phyloP scores from a whole-genome alignment of 2,113 vertebrate genomes.

The Salvator merianae region DNA sequence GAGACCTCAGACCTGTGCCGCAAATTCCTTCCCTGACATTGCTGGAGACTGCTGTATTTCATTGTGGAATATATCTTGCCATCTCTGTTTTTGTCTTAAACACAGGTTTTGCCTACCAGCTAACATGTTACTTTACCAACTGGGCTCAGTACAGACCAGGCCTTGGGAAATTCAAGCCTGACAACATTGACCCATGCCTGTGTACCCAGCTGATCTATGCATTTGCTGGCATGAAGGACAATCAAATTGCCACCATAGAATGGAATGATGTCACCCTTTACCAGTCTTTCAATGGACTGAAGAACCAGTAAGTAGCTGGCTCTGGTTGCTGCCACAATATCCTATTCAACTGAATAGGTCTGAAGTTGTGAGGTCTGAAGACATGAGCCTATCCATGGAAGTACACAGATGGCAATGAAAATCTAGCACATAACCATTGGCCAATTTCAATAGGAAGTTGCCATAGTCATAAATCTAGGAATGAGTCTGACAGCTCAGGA shows the following conservation, averaged over 20 bases:
- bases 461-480: neutral
- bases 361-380: too few relatives aligned
- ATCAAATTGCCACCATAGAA: slow-evolving; percentile 79
- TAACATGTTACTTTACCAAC: slow-evolving; percentile 89
- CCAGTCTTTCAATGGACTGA: slow-evolving; percentile 80
- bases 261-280: slow-evolving; percentile 85
- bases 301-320: slow-evolving; percentile 70
- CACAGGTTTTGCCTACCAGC: slow-evolving; percentile 75
- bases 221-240: slow-evolving; percentile 83
- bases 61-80: neutral
- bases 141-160: slow-evolving; percentile 87
- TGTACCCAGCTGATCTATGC: slow-evolving; percentile 85
- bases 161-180: slow-evolving; percentile 72
- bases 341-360: too few relatives aligned
- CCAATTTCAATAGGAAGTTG: neutral
- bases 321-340: neutral
- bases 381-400: too few relatives aligned
- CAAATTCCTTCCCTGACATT: neutral
- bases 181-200: slow-evolving; percentile 80
- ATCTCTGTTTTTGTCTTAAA: neutral
- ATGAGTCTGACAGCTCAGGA: neutral
- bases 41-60: neutral
- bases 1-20: neutral
- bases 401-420: neutral
- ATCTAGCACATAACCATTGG: neutral